Conservation (phyloP, 2,888 invertebrate species). For the Spilosoma lubricipeda region DNA sequence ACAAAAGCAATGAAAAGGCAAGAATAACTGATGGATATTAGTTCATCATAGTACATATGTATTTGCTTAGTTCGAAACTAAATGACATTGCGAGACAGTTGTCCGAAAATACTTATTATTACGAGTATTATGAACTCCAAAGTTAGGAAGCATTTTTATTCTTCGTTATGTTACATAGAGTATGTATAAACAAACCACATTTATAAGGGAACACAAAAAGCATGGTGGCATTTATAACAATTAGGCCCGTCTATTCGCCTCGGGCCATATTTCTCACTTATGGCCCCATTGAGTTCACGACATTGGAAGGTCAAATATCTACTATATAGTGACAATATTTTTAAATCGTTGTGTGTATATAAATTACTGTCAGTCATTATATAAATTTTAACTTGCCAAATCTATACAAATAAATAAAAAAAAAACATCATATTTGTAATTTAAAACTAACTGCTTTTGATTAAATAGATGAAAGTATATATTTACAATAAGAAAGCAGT, state of each 20-base stretch:
- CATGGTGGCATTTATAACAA: constrained; percentile 71
- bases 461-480: no score
- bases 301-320: constrained; percentile 18
- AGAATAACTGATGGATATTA: no score
- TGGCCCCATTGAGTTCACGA: constrained; percentile 58
- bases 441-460: no score
- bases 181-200: not conserved
- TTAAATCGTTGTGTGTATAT: constrained; percentile 7
- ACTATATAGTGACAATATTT: constrained; percentile 21
- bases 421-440: no score
- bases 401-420: no score
- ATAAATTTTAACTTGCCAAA: not conserved
- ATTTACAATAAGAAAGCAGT: no score
- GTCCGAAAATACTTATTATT: not conserved
- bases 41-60: no score
- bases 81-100: no score
- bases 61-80: no score
- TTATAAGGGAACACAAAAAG: constrained; percentile 34
- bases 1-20: no score
- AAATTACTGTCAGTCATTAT: constrained; percentile 5
- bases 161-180: constrained; percentile 1
- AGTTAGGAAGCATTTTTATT: not conserved
- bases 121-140: not conserved
- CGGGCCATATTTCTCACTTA: constrained; percentile 75
- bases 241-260: constrained; percentile 62